phyloP scores from a whole-genome alignment of 2,888 invertebrate species.

The Nymphalis c-album region DNA sequence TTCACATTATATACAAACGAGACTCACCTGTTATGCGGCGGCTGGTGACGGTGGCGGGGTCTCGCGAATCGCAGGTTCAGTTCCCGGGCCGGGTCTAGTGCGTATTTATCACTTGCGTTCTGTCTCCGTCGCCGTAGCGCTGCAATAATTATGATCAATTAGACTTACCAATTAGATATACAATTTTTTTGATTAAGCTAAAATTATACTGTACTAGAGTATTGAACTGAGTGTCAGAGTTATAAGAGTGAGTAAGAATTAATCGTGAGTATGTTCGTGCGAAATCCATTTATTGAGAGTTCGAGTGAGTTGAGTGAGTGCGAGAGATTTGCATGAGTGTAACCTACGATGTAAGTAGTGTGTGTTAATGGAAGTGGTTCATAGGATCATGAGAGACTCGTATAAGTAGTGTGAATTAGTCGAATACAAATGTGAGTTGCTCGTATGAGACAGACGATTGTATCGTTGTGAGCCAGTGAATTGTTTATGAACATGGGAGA shows the following conservation, averaged over 20 bases:
- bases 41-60: slow-evolving; percentile 80
- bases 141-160: slow-evolving; percentile 20
- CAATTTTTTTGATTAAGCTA: too few species aligned
- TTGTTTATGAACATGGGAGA: not conserved
- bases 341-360: not conserved
- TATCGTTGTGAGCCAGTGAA: not conserved
- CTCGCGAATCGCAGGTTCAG: slow-evolving; percentile 90
- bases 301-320: too few species aligned
- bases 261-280: too few species aligned
- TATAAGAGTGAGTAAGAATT: too few species aligned
- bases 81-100: slow-evolving; percentile 89
- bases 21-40: slow-evolving; percentile 50
- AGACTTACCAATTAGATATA: not conserved
- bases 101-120: slow-evolving; percentile 90
- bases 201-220: too few species aligned
- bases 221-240: too few species aligned
- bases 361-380: not conserved
- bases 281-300: too few species aligned
- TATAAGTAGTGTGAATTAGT: too few species aligned
- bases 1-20: too few species aligned
- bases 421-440: too few species aligned
- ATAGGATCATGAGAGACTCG: not conserved
- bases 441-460: too few species aligned
- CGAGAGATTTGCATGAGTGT: too few species aligned
- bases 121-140: slow-evolving; percentile 87